Conservation (phyloP, 1,140 invertebrate species). For the Solenopsis invicta region DNA sequence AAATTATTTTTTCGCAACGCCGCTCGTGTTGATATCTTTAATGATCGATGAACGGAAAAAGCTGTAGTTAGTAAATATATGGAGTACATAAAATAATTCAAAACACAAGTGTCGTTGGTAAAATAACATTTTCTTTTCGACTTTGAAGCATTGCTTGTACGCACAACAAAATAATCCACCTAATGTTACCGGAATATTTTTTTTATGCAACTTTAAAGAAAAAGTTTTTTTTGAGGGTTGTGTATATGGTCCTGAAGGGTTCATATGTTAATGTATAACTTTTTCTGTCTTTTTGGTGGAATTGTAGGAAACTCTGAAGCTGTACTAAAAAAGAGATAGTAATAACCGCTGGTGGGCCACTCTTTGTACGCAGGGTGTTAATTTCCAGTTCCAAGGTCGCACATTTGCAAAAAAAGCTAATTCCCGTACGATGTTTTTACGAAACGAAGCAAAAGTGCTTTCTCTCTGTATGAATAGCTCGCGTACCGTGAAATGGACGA, state of each 20-base stretch:
- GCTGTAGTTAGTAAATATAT: not conserved
- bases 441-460: constrained; percentile 24
- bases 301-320: constrained; percentile 5
- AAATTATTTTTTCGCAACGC: not conserved
- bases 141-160: not conserved
- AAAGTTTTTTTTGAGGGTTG: constrained; percentile 33
- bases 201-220: constrained; percentile 18
- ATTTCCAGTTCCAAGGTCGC: constrained; percentile 39
- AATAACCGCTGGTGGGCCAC: not conserved
- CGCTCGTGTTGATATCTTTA: not conserved
- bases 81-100: not conserved
- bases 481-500: constrained; percentile 35
- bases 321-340: constrained; percentile 20
- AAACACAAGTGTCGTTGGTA: not conserved
- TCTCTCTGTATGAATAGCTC: constrained; percentile 25
- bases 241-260: not conserved
- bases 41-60: not conserved
- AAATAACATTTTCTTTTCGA: constrained; percentile 18
- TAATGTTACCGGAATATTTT: constrained; percentile 29
- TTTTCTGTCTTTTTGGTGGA: constrained; percentile 3
- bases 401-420: constrained; percentile 35
- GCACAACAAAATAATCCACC: not conserved
- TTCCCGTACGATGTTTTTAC: constrained; percentile 27
- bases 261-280: constrained; percentile 25
- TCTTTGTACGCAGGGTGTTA: constrained; percentile 5